Evolutionary conservation across 2,888 invertebrate species (phyloP).

Genomic region (Cephus sareptanus): DNA sequence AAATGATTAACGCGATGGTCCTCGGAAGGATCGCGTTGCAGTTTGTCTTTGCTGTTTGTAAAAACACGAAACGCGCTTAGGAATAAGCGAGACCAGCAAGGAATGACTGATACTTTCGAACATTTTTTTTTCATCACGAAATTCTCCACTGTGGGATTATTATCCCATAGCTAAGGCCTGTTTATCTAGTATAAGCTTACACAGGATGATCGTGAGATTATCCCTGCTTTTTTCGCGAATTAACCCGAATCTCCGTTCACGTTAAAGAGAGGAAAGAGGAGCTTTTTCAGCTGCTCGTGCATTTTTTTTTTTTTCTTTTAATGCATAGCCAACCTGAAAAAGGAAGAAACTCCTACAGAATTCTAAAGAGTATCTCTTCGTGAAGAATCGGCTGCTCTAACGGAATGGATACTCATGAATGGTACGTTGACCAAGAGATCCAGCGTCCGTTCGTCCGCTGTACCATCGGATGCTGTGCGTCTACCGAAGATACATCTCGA

Average conservation of each 20-base stretch:
- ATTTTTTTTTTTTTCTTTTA: neutral
- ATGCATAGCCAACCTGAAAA: conserved; percentile 13
- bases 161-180: neutral
- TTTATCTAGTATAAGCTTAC: neutral
- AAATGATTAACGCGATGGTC: conserved; percentile 35
- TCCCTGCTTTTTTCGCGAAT: neutral
- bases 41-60: conserved; percentile 13
- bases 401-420: conserved; percentile 38
- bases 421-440: conserved; percentile 46
- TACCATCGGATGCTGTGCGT: neutral
- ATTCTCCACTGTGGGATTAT: neutral
- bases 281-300: conserved; percentile 9
- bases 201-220: neutral
- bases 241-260: conserved; percentile 3
- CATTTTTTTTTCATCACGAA: neutral
- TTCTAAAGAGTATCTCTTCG: neutral
- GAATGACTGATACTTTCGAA: neutral
- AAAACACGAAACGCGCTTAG: conserved; percentile 8
- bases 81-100: no score
- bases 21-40: conserved; percentile 20
- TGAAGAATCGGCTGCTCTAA: neutral
- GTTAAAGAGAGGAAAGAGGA: conserved; percentile 22
- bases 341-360: conserved; percentile 14
- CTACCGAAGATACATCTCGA: neutral
- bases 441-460: neutral